phyloP scores from a whole-genome alignment of 2,113 vertebrate genomes.

The Talpa occidentalis region DNA sequence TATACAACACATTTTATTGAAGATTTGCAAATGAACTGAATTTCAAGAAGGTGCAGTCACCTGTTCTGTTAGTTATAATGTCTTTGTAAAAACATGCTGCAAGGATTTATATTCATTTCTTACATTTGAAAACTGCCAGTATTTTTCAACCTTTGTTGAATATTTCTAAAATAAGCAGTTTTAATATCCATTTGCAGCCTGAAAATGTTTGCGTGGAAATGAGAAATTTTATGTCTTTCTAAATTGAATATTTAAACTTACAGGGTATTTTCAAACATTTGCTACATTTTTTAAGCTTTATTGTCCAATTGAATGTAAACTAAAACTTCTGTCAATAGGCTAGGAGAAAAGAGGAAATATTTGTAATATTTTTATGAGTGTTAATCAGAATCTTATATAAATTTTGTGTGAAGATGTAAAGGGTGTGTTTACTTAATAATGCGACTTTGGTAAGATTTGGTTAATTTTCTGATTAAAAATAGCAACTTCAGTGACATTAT shows the following conservation, averaged over 20 bases:
- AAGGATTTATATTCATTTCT: conserved; percentile 54
- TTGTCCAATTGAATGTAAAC: neutral
- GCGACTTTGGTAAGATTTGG: neutral
- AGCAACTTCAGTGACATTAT: neutral
- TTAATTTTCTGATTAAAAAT: conserved; percentile 37
- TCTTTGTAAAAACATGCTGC: neutral
- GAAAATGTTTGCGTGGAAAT: conserved; percentile 36
- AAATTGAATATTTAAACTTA: conserved; percentile 34
- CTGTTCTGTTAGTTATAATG: conserved; percentile 63
- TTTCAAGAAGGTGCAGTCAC: neutral
- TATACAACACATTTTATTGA: conserved; percentile 64
- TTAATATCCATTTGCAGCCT: conserved; percentile 10
- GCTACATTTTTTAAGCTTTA: neutral
- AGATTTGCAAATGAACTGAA: conserved; percentile 60
- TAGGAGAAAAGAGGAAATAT: neutral
- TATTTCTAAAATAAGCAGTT: conserved; percentile 36
- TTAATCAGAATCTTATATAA: neutral
- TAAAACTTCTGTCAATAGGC: conserved; percentile 6
- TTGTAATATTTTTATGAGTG: neutral
- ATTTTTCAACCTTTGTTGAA: conserved; percentile 5
- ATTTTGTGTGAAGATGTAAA: neutral
- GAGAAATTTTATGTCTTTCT: conserved; percentile 34
- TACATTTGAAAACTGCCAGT: neutral
- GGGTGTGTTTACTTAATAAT: neutral
- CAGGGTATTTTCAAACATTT: conserved; percentile 40